These are phyloP conservation scores for Chionis minor DNA, from an alignment of 2,113 vertebrate species.

Conservation along the genomic window DNA sequence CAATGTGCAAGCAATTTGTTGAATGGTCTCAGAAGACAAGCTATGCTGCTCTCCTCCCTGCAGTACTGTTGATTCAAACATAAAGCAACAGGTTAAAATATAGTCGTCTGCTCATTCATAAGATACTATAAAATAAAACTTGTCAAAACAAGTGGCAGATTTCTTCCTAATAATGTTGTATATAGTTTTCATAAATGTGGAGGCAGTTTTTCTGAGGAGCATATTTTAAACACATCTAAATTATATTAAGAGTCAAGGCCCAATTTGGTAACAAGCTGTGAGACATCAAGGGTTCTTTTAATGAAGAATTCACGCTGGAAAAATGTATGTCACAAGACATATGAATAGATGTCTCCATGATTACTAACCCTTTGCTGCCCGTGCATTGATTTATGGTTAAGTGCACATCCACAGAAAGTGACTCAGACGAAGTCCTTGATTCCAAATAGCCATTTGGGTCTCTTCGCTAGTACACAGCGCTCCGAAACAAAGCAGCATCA, in stretches of 20 bases:
- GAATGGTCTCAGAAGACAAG: constrained; percentile 6
- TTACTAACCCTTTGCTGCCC: constrained; percentile 29
- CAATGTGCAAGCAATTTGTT: constrained; percentile 8
- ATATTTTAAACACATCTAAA: constrained; percentile 51
- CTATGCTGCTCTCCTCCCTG: background rate
- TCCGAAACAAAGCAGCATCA: constrained; percentile 40
- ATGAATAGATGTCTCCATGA: constrained; percentile 30
- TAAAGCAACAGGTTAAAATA: constrained; percentile 49
- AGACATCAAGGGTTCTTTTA: constrained; percentile 60
- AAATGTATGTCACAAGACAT: constrained; percentile 50
- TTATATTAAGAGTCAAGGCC: constrained; percentile 49
- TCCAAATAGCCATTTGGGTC: background rate
- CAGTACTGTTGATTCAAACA: background rate
- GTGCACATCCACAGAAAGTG: background rate
- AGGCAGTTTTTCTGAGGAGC: constrained; percentile 9
- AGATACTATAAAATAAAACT: constrained; percentile 1
- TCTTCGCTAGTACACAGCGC: background rate
- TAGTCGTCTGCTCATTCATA: background rate
- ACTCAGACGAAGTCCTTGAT: background rate
- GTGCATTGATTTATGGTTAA: background rate
- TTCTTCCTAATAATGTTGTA: constrained; percentile 29
- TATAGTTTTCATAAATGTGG: constrained; percentile 21
- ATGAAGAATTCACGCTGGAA: constrained; percentile 58
- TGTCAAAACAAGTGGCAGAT: constrained; percentile 39
- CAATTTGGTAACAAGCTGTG: constrained; percentile 66